A percentile compares a stretch with the other conserved stretches of the same genome.
Conservation (phyloP, 2,797 vertebrate genomes). For the Propithecus deckenii region DNA sequence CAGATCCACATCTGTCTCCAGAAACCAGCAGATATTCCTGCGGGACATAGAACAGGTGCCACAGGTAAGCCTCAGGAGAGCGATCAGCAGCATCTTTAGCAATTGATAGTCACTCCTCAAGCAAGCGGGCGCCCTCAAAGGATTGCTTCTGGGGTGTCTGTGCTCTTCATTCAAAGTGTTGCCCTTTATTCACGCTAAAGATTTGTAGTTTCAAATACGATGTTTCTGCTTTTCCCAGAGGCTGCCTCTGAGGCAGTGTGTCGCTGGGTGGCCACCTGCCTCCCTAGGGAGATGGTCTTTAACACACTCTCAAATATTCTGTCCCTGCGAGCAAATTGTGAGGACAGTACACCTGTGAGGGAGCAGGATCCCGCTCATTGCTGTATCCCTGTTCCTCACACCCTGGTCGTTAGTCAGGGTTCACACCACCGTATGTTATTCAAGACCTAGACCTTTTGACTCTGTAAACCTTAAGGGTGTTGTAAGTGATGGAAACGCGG, state of each 20-base stretch:
- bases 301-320: accelerated
- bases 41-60: constrained; percentile 98
- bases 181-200: neutral
- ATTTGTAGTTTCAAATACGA: neutral
- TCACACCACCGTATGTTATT: neutral
- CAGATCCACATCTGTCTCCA: constrained; percentile 97
- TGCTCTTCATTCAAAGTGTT: too few species aligned
- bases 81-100: neutral
- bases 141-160: neutral
- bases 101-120: neutral
- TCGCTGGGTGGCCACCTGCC: neutral
- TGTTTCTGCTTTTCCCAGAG: neutral
- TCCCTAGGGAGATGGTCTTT: neutral
- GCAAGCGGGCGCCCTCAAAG: neutral
- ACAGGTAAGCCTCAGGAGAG: constrained; percentile 89
- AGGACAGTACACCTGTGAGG: neutral
- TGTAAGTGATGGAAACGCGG: neutral
- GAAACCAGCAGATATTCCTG: constrained; percentile 99
- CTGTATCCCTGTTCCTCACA: accelerated
- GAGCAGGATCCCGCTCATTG: neutral
- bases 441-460: neutral
- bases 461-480: neutral
- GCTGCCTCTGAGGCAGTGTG: too few species aligned
- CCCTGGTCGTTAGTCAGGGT: accelerated
- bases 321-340: neutral